Conservation (phyloP, 1,140 invertebrate genomes). For the Radopholus similis region DNA sequence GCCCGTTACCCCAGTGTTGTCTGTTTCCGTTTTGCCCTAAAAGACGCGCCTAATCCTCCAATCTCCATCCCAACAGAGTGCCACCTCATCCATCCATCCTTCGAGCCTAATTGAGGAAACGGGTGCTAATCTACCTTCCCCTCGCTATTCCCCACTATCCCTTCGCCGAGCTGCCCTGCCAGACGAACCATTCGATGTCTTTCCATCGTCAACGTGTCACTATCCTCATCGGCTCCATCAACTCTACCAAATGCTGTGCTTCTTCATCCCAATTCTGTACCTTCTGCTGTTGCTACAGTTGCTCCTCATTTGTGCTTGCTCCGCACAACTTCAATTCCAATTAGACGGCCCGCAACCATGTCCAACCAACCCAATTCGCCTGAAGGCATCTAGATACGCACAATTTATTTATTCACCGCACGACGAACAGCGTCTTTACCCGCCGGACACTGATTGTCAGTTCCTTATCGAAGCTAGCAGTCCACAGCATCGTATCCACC, state of each 20-base stretch:
- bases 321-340: background rate
- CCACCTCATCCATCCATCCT: background rate
- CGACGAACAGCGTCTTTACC: slow-evolving; percentile 31
- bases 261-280: background rate
- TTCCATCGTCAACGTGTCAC: background rate
- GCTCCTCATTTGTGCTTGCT: background rate
- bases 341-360: slow-evolving; percentile 14
- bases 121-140: background rate
- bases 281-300: background rate
- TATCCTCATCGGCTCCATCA: background rate
- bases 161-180: background rate
- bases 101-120: background rate
- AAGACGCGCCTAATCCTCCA: no score
- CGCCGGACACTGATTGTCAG: slow-evolving; percentile 39
- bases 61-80: no score
- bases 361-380: slow-evolving; percentile 34
- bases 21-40: no score
- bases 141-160: background rate
- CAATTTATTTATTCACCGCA: slow-evolving; percentile 46
- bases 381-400: slow-evolving; percentile 17
- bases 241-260: background rate
- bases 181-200: background rate
- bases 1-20: no score
- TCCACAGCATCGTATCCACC: slow-evolving; percentile 29
- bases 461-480: slow-evolving; percentile 32